phyloP scores from a whole-genome alignment of 1,140 invertebrate species.

The Papilio dardanus region DNA sequence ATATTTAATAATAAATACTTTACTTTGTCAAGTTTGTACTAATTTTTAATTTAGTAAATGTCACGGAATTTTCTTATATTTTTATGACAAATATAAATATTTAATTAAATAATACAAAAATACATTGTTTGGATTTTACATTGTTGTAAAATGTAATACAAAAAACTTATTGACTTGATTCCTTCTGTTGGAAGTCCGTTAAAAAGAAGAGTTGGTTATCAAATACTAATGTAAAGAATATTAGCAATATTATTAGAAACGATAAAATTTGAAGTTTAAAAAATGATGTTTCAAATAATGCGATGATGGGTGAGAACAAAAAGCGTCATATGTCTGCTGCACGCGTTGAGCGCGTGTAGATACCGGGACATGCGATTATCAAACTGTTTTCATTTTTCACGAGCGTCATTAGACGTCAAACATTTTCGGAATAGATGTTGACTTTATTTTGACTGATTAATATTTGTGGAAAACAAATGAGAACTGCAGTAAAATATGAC shows the following conservation, averaged over 20 bases:
- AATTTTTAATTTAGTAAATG: constrained; percentile 3
- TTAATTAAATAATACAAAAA: neutral
- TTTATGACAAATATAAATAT: neutral
- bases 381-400: neutral
- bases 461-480: neutral
- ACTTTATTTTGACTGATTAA: neutral
- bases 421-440: neutral
- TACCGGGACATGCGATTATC: neutral
- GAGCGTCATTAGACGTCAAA: neutral
- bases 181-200: no score
- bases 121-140: no score
- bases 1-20: neutral
- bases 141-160: no score
- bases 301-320: neutral
- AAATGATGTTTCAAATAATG: neutral
- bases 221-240: no score
- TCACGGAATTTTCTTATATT: neutral
- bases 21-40: neutral
- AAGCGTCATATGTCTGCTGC: neutral
- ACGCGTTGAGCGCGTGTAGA: neutral
- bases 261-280: neutral
- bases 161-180: no score
- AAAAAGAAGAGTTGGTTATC: no score
- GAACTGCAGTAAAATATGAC: no score
- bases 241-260: no score